phyloP scores from a whole-genome alignment of 1,140 invertebrate species.

The Physella acuta region DNA sequence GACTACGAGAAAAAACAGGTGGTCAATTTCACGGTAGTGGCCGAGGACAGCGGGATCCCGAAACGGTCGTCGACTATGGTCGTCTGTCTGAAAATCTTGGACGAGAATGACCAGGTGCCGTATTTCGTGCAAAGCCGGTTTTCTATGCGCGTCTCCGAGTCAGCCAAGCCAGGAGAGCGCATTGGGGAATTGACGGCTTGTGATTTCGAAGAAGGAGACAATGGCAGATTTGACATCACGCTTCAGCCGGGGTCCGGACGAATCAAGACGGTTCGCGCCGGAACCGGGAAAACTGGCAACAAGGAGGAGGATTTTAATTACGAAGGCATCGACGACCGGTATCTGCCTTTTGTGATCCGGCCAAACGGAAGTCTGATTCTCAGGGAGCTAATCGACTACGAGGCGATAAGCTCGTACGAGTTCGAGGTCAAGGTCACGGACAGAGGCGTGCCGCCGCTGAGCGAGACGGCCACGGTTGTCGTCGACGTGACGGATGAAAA shows the following conservation, averaged over 20 bases:
- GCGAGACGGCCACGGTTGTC: slow-evolving; percentile 81
- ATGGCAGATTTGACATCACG: slow-evolving; percentile 31
- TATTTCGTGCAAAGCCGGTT: slow-evolving; percentile 30
- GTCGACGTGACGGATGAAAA: slow-evolving; percentile 84
- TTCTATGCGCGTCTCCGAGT: slow-evolving; percentile 33
- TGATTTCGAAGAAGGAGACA: slow-evolving; percentile 31
- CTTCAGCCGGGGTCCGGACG: slow-evolving; percentile 17
- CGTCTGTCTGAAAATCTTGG: slow-evolving; percentile 34
- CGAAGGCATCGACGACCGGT: slow-evolving; percentile 12
- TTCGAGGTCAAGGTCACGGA: slow-evolving; percentile 85
- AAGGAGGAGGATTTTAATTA: neutral
- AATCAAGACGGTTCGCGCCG: neutral
- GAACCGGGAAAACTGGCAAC: neutral
- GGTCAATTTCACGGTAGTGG: slow-evolving; percentile 38
- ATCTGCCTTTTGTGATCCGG: slow-evolving; percentile 21
- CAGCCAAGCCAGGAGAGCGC: slow-evolving; percentile 27
- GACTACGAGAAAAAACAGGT: slow-evolving; percentile 34
- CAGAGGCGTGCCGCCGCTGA: slow-evolving; percentile 84
- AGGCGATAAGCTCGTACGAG: slow-evolving; percentile 75
- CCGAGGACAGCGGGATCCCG: slow-evolving; percentile 38
- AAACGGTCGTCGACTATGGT: slow-evolving; percentile 22
- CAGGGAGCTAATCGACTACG: slow-evolving; percentile 71
- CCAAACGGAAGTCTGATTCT: slow-evolving; percentile 28
- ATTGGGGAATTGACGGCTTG: slow-evolving; percentile 27
- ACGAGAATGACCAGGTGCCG: slow-evolving; percentile 43